Percentiles rank a stretch among this genome's conserved stretches.
phyloP scores from a whole-genome alignment of 2,113 vertebrate species.

The Rhinogobius similis region DNA sequence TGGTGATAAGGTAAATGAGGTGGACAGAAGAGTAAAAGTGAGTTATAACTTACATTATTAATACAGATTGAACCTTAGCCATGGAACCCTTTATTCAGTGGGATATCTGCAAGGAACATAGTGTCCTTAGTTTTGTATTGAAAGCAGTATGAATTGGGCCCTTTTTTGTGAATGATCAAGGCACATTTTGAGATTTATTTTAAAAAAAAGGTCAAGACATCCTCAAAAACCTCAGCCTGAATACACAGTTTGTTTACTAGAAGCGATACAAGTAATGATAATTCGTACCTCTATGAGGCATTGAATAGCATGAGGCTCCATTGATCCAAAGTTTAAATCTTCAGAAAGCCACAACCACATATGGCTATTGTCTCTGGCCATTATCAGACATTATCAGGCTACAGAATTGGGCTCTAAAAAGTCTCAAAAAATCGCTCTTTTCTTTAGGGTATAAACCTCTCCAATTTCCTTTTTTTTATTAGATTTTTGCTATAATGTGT shows the following conservation, averaged over 20 bases:
- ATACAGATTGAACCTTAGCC: neutral
- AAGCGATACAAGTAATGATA: neutral
- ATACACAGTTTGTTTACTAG: neutral
- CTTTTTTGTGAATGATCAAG: neutral
- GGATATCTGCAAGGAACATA: neutral
- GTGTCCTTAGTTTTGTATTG: neutral
- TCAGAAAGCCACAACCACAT: neutral
- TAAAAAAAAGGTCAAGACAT: neutral
- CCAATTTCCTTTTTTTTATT: neutral
- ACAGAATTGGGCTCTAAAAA: neutral
- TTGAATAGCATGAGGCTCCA: no score
- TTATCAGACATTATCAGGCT: neutral
- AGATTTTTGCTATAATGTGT: neutral
- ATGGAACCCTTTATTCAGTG: neutral
- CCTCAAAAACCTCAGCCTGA: neutral
- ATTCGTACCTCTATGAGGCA: neutral
- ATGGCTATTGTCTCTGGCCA: neutral
- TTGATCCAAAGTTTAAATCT: neutral
- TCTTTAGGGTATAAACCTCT: neutral
- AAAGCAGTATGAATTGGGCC: neutral
- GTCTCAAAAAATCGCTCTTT: neutral
- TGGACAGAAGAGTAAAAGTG: neutral
- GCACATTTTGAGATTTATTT: neutral
- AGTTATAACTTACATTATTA: neutral
- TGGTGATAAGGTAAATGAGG: neutral